A percentile compares a stretch with the other conserved stretches of the same genome.
phyloP scores from a whole-genome alignment of 2,797 vertebrate genomes.

The Syngnathus acus region DNA sequence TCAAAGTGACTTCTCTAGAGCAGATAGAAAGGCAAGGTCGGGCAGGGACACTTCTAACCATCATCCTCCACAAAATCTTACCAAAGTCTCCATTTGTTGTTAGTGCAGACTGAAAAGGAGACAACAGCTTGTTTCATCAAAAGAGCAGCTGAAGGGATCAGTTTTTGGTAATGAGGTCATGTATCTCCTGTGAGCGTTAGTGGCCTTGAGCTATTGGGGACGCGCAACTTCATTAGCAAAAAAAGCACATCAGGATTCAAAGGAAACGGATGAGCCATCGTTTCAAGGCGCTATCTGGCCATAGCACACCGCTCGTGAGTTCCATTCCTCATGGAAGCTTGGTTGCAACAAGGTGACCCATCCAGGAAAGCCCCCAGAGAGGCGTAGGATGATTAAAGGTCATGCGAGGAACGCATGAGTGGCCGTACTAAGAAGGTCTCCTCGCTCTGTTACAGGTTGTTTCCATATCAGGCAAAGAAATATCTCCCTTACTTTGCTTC shows the following conservation, averaged over 20 bases:
- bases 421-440: not conserved
- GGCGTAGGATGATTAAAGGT: not conserved
- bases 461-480: not conserved
- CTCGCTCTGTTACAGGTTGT: not conserved
- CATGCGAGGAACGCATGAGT: not conserved
- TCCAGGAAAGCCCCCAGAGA: not conserved
- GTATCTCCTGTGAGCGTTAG: conserved; percentile 14
- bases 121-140: conserved; percentile 48
- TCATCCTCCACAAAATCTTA: too few relatives aligned
- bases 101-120: conserved; percentile 20
- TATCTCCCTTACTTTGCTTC: not conserved
- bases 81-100: too few relatives aligned
- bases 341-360: not conserved
- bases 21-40: conserved; percentile 25
- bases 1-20: conserved; percentile 43
- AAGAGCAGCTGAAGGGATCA: conserved; percentile 36
- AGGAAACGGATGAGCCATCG: too few relatives aligned
- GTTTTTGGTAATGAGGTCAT: conserved; percentile 44
- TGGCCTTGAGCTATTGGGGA: conserved; percentile 11
- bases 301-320: too few relatives aligned
- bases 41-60: conserved; percentile 33
- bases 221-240: conserved; percentile 24
- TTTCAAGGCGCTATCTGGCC: too few relatives aligned
- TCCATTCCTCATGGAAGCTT: not conserved
- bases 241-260: conserved; percentile 4